A percentile compares a stretch with the other conserved stretches of the same genome.
These are phyloP conservation scores for Ptychoptera contaminata DNA, from an alignment of 2,888 invertebrate genomes.

Conservation along the genomic window DNA sequence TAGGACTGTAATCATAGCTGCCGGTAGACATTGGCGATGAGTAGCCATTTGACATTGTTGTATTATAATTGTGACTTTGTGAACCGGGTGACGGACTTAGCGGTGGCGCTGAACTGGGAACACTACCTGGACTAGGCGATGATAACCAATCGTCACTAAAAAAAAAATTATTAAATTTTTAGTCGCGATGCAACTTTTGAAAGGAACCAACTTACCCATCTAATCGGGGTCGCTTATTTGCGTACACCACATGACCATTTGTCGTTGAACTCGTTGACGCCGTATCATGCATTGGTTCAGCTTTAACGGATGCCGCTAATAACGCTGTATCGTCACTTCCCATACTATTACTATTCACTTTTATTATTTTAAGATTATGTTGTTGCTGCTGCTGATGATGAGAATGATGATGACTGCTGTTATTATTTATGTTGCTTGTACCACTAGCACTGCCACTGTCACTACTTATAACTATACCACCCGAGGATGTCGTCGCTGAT, in stretches of 20 bases:
- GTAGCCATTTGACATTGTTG: slow-evolving; percentile 49
- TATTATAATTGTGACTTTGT: slow-evolving; percentile 29
- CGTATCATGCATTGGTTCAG: slow-evolving; percentile 1
- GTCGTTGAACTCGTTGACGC: slow-evolving; percentile 18
- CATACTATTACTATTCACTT: too few species aligned
- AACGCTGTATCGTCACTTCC: background rate
- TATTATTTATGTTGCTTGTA: too few species aligned
- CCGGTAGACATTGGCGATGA: slow-evolving; percentile 74
- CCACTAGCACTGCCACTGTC: too few species aligned
- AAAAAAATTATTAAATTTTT: too few species aligned
- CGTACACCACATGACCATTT: slow-evolving; percentile 28
- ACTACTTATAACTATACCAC: too few species aligned
- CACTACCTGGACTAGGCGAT: slow-evolving; percentile 40
- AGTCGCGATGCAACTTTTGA: too few species aligned
- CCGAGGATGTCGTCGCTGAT: too few species aligned
- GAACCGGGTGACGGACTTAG: slow-evolving; percentile 53
- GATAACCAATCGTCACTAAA: slow-evolving; percentile 44
- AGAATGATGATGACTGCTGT: too few species aligned
- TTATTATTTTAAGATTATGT: too few species aligned
- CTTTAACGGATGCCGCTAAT: background rate
- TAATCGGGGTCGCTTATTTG: slow-evolving; percentile 36
- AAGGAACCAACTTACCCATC: slow-evolving; percentile 23
- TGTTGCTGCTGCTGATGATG: too few species aligned
- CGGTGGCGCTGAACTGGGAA: slow-evolving; percentile 40
- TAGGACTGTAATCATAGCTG: slow-evolving; percentile 83